phyloP scores from a whole-genome alignment of 2,113 vertebrate genomes.

The Tyrannus savana region DNA sequence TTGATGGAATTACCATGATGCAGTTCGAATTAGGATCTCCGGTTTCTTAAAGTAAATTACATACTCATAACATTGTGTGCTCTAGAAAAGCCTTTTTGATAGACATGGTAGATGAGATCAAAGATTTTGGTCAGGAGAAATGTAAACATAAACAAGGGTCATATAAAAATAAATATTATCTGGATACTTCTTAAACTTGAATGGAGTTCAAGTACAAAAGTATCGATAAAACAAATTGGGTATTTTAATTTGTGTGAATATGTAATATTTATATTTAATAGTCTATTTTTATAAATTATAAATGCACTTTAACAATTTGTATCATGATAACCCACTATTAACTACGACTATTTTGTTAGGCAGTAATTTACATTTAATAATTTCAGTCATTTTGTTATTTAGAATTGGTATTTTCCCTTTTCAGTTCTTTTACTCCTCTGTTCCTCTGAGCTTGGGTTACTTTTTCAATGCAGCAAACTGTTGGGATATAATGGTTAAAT shows the following conservation, averaged over 20 bases:
- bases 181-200: constrained; percentile 16
- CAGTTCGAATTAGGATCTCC: not conserved
- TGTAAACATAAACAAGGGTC: not conserved
- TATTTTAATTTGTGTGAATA: not conserved
- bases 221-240: not conserved
- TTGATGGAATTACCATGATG: not conserved
- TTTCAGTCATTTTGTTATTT: constrained; percentile 47
- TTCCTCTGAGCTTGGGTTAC: constrained; percentile 59
- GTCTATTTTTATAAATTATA: not conserved
- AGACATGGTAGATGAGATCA: not conserved
- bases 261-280: not conserved
- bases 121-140: not conserved
- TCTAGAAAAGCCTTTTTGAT: not conserved
- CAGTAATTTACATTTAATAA: constrained; percentile 59
- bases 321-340: constrained; percentile 37
- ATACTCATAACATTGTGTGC: not conserved
- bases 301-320: constrained; percentile 22
- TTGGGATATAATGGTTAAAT: constrained; percentile 88
- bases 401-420: constrained; percentile 46
- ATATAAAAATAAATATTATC: constrained; percentile 13
- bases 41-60: not conserved
- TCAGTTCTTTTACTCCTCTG: constrained; percentile 37
- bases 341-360: not conserved
- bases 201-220: not conserved
- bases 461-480: constrained; percentile 73